A percentile compares a stretch with the other conserved stretches of the same genome.
Conservation (phyloP, 2,113 vertebrate genomes). For the Apteryx mantelli region DNA sequence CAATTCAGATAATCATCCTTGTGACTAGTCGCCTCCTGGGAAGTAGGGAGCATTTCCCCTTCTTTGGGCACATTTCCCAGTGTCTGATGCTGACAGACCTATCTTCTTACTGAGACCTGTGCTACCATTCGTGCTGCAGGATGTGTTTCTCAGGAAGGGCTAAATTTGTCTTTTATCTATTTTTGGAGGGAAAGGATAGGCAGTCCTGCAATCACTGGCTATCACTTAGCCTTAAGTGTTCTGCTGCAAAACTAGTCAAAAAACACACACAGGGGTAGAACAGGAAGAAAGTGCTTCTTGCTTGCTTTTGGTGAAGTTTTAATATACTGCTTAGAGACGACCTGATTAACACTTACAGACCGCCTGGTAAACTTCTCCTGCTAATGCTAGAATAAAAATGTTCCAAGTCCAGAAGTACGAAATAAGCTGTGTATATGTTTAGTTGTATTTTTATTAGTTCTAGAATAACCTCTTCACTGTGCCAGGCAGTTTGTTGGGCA, state of each 20-base stretch:
- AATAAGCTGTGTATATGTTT: not conserved
- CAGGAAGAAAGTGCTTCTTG: not conserved
- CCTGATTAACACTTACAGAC: not conserved
- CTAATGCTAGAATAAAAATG: not conserved
- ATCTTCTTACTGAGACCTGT: not conserved
- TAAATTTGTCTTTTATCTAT: not conserved
- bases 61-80: not conserved
- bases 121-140: not conserved
- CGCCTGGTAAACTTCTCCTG: not conserved
- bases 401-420: not conserved
- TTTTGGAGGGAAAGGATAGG: not conserved
- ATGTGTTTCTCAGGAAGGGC: not conserved
- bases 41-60: not conserved
- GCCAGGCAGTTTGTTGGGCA: not conserved
- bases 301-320: not conserved
- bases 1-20: not conserved
- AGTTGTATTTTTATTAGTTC: not conserved
- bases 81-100: not conserved
- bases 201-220: not conserved
- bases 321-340: not conserved
- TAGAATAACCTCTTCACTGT: not conserved
- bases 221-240: not conserved
- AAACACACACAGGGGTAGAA: not conserved
- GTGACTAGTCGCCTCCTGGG: not conserved
- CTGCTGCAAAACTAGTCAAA: not conserved